These are phyloP conservation scores for Sitobion miscanthi DNA, from an alignment of 1,140 invertebrate genomes.

Conservation along the genomic window DNA sequence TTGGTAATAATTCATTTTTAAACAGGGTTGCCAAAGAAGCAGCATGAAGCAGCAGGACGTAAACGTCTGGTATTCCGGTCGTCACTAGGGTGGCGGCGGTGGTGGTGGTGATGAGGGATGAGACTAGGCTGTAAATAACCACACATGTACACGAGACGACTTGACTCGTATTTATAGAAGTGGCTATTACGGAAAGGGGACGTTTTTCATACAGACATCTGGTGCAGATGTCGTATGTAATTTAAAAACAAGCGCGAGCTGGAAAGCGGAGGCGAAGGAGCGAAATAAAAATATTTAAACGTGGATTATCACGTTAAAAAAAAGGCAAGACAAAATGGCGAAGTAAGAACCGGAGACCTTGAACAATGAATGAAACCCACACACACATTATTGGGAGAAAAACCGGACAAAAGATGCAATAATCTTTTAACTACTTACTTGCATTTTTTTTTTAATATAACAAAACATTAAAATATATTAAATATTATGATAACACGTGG, in stretches of 20 bases:
- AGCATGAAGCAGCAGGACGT: neutral
- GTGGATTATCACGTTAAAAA: neutral
- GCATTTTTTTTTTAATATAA: neutral
- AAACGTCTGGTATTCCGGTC: neutral
- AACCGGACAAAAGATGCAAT: slow-evolving; percentile 32
- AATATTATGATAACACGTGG: neutral
- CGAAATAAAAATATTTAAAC: neutral
- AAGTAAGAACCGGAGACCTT: neutral
- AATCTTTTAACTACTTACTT: neutral
- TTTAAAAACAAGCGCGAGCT: neutral
- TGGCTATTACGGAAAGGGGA: neutral
- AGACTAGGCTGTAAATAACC: neutral
- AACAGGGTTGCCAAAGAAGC: neutral
- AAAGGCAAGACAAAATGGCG: neutral
- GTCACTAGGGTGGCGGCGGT: neutral
- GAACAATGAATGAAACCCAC: neutral
- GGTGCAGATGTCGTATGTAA: neutral
- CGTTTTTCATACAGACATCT: neutral
- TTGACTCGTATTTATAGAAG: slow-evolving; percentile 26
- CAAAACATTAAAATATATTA: neutral
- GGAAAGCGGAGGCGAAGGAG: neutral
- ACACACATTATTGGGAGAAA: neutral
- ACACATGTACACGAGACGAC: neutral
- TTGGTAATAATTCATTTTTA: neutral
- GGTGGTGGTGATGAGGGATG: neutral